Conservation (phyloP, 2,113 vertebrate species). For the Pseudois nayaur region DNA sequence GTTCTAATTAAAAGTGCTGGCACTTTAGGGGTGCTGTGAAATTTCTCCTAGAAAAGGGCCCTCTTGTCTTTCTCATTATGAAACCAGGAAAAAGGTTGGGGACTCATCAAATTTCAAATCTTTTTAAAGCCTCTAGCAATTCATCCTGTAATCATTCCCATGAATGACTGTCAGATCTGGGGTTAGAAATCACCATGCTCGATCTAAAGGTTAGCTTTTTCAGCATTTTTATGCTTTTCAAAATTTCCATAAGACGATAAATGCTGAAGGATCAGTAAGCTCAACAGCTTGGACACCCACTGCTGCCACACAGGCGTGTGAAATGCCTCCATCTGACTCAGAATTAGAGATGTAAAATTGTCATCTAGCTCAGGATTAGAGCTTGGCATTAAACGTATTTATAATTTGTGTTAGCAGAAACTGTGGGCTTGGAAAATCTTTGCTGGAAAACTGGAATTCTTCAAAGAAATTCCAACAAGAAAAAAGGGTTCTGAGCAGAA, state of each 20-base stretch:
- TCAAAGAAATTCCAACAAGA: conserved; percentile 54
- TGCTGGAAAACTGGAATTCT: conserved; percentile 57
- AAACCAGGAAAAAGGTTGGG: conserved; percentile 21
- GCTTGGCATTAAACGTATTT: conserved; percentile 70
- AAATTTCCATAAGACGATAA: conserved; percentile 66
- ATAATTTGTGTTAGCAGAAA: conserved; percentile 65
- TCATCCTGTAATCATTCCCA: conserved; percentile 48
- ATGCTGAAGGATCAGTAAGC: conserved; percentile 60
- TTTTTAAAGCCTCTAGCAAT: conserved; percentile 56
- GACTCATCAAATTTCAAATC: conserved; percentile 46
- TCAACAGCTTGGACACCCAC: conserved; percentile 67
- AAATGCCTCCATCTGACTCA: conserved; percentile 66
- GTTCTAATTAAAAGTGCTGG: conserved; percentile 68
- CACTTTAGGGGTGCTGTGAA: conserved; percentile 53
- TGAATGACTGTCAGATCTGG: conserved; percentile 68
- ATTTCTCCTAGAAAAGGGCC: conserved; percentile 56
- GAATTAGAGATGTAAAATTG: conserved; percentile 43
- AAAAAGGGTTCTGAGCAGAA: neutral
- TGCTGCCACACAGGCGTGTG: conserved; percentile 51
- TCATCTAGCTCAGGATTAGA: conserved; percentile 59
- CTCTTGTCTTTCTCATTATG: conserved; percentile 44
- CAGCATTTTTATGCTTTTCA: conserved; percentile 73
- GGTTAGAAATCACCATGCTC: conserved; percentile 65
- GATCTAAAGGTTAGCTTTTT: conserved; percentile 67
- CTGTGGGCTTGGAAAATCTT: conserved; percentile 50